These are phyloP conservation scores for Reticulitermes speratus DNA, from an alignment of 1,140 invertebrate species.

Conservation along the genomic window DNA sequence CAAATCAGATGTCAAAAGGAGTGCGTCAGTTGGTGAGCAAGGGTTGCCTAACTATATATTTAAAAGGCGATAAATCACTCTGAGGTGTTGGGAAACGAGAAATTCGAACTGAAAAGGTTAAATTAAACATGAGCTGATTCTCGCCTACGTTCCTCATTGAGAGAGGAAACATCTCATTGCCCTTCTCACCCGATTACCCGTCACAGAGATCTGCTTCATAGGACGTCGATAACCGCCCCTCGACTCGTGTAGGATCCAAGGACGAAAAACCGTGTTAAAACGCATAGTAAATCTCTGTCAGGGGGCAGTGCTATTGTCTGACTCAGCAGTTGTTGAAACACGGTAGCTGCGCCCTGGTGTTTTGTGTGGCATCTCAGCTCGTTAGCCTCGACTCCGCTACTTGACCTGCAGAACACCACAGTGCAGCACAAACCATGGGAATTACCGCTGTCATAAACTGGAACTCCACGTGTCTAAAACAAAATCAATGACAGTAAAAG, in stretches of 20 bases:
- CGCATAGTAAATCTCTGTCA: conserved; percentile 4
- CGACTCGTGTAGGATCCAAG: neutral
- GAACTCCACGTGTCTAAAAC: no score
- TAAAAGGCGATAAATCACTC: neutral
- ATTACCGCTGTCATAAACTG: no score
- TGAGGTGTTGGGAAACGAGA: neutral
- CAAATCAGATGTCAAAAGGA: neutral
- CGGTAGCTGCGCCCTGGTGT: neutral
- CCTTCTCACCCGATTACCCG: neutral
- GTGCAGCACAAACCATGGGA: neutral
- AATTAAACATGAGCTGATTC: neutral
- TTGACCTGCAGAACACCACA: neutral
- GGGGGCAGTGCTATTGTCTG: neutral
- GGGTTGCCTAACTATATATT: neutral
- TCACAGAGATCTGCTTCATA: neutral
- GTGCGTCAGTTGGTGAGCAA: neutral
- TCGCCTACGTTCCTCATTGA: neutral
- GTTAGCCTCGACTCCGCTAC: neutral
- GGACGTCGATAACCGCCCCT: neutral
- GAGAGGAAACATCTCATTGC: neutral
- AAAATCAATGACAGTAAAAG: no score
- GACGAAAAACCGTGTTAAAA: neutral
- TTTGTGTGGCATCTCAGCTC: neutral
- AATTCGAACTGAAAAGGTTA: neutral
- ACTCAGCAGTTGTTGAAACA: neutral